These are phyloP conservation scores for Sycobia sp. DNA, from an alignment of 1,140 invertebrate species.

Conservation along the genomic window DNA sequence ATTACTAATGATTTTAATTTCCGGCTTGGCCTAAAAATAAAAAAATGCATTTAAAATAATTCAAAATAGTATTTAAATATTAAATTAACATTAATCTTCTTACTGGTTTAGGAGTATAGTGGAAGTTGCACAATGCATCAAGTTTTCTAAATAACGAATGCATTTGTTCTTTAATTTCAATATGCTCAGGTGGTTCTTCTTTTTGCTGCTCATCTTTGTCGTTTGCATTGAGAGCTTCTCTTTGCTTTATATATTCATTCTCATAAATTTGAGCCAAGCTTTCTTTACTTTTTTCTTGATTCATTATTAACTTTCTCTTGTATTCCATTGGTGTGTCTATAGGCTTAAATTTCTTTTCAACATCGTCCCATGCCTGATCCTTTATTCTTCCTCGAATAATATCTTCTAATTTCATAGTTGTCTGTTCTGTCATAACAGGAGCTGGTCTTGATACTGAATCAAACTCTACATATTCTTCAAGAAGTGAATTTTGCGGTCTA, in stretches of 20 bases:
- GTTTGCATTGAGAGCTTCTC: conserved; percentile 69
- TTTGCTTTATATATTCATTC: conserved; percentile 85
- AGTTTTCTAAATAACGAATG: conserved; percentile 82
- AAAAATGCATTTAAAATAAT: background rate
- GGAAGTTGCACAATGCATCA: conserved; percentile 91
- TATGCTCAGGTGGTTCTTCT: conserved; percentile 73
- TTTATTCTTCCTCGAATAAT: conserved; percentile 91
- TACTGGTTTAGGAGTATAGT: conserved; percentile 89
- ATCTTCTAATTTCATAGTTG: conserved; percentile 85
- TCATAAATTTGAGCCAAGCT: conserved; percentile 96
- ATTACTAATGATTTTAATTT: conserved; percentile 90
- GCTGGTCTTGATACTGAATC: conserved; percentile 82
- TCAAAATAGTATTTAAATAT: background rate
- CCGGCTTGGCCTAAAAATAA: conserved; percentile 72
- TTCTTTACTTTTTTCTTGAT: conserved; percentile 95
- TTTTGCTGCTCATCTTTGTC: conserved; percentile 61
- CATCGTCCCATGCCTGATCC: conserved; percentile 95
- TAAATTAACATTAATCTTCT: conserved; percentile 37
- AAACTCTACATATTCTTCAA: conserved; percentile 91
- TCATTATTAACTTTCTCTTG: conserved; percentile 87
- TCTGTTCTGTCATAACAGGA: conserved; percentile 90
- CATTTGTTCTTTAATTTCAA: conserved; percentile 79
- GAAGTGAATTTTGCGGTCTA: conserved; percentile 88
- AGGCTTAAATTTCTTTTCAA: conserved; percentile 86
- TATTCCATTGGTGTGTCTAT: conserved; percentile 83